Evolutionary conservation across 2,113 vertebrate genomes (phyloP).

Genomic region (Thunnus thynnus): DNA sequence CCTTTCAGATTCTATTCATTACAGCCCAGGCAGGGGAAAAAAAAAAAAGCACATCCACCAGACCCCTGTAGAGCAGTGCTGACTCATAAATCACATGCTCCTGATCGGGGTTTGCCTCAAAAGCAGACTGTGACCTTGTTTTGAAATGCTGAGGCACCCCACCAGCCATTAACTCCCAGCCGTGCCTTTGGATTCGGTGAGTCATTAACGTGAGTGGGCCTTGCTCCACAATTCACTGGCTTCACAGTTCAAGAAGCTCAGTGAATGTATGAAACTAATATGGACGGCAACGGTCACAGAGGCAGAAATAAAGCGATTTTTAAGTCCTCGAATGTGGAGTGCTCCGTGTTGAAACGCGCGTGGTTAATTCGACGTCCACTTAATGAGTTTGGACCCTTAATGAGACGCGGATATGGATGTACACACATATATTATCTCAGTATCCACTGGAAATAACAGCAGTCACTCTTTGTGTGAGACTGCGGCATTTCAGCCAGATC

Average conservation of each 20-base stretch:
- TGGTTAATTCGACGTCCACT: conserved; percentile 31
- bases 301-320: conserved; percentile 32
- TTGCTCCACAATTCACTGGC: conserved; percentile 21
- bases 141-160: conserved; percentile 55
- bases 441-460: not conserved
- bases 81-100: conserved; percentile 72
- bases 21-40: conserved; percentile 17
- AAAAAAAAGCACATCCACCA: conserved; percentile 37
- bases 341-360: not conserved
- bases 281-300: not conserved
- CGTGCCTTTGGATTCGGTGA: conserved; percentile 58
- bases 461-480: not conserved
- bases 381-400: conserved; percentile 38
- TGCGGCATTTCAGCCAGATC: conserved; percentile 9
- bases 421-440: conserved; percentile 34
- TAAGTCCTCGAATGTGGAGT: conserved; percentile 20
- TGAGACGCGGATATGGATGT: conserved; percentile 9
- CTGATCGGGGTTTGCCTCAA: conserved; percentile 57
- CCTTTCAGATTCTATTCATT: conserved; percentile 67
- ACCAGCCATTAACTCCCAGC: conserved; percentile 54
- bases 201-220: conserved; percentile 56
- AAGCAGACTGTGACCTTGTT: conserved; percentile 65
- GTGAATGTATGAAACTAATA: conserved; percentile 41
- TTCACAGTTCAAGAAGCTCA: conserved; percentile 47
- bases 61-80: conserved; percentile 43